A percentile compares a stretch with the other conserved stretches of the same genome.
These are phyloP conservation scores for Brachionus paranguensis DNA, from an alignment of 1,140 invertebrate genomes.

Conservation along the genomic window DNA sequence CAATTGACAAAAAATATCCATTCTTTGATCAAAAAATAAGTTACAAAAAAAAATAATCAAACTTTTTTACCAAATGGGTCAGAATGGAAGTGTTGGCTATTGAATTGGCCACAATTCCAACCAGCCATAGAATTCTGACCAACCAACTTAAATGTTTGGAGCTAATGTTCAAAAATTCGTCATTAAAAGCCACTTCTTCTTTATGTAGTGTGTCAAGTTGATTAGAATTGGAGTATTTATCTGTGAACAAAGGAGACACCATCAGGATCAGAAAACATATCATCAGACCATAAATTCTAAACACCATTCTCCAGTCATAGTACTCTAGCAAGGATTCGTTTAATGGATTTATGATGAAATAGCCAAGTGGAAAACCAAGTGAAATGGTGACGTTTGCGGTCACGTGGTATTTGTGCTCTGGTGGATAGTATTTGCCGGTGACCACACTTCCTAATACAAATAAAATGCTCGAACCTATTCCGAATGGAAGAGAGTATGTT, in stretches of 20 bases:
- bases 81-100: slow-evolving; percentile 29
- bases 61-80: neutral
- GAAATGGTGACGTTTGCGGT: neutral
- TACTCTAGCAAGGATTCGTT: slow-evolving; percentile 10
- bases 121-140: neutral
- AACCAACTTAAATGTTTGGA: neutral
- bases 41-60: neutral
- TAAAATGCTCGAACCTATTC: neutral
- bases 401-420: neutral
- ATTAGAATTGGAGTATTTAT: neutral
- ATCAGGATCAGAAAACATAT: neutral
- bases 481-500: slow-evolving; percentile 29
- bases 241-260: neutral
- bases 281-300: neutral
- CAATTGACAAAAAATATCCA: slow-evolving; percentile 13
- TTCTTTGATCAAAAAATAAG: neutral
- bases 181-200: neutral
- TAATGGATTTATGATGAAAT: slow-evolving; percentile 16
- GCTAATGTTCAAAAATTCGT: neutral
- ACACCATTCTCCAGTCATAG: slow-evolving; percentile 12
- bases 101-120: slow-evolving; percentile 1
- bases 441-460: slow-evolving; percentile 23
- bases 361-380: slow-evolving; percentile 29
- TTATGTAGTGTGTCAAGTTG: neutral
- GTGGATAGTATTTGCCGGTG: slow-evolving; percentile 9